Percentiles rank a stretch among this genome's conserved stretches.
Evolutionary conservation across 2,797 vertebrate genomes (phyloP).

Genomic region (Cygnus olor): DNA sequence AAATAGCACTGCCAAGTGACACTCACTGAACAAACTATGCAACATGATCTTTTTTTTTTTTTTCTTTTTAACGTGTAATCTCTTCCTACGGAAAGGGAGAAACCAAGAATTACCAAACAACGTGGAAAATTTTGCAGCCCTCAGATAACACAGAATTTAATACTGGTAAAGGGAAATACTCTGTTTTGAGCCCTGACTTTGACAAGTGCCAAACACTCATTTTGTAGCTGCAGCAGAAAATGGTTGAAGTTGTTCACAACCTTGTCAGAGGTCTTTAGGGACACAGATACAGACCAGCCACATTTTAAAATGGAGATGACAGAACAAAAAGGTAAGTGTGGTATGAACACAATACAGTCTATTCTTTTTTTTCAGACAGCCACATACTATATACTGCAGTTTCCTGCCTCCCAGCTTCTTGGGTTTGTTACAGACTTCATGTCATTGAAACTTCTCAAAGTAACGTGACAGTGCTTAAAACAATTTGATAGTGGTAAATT

Average conservation of each 20-base stretch:
- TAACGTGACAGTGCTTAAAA: background rate
- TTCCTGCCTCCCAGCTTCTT: background rate
- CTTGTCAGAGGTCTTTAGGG: background rate
- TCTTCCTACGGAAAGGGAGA: conserved; percentile 8
- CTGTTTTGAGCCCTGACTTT: background rate
- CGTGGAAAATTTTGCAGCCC: background rate
- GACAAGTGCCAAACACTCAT: background rate
- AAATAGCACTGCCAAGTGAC: background rate
- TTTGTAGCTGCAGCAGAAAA: background rate
- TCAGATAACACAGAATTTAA: background rate
- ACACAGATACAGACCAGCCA: background rate
- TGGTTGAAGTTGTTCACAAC: background rate
- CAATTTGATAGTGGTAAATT: background rate
- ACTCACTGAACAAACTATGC: background rate
- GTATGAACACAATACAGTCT: background rate
- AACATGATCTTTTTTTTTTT: background rate
- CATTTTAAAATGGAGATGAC: background rate
- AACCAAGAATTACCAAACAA: background rate
- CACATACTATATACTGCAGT: background rate
- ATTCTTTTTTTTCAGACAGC: background rate
- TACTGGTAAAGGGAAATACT: background rate
- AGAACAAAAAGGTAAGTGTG: background rate
- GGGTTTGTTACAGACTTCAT: background rate
- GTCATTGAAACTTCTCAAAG: background rate
- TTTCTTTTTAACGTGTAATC: background rate